Conservation (phyloP, 2,797 vertebrate species). For the Rachycentron canadum region DNA sequence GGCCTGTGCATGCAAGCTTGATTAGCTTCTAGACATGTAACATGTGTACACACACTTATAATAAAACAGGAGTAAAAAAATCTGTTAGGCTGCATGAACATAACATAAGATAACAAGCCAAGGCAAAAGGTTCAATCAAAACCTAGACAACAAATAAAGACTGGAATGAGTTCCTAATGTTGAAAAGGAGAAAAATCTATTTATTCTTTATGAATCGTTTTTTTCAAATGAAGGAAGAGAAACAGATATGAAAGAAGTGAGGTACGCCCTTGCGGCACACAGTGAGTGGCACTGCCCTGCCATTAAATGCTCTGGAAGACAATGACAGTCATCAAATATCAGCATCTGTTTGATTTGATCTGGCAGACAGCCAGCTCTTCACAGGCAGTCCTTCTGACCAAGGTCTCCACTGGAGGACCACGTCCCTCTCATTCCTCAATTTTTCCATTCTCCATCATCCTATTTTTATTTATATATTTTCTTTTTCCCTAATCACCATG, state of each 20-base stretch:
- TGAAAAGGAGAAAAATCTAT: slow-evolving; percentile 49
- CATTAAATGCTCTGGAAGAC: slow-evolving; percentile 81
- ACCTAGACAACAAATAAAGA: slow-evolving; percentile 12
- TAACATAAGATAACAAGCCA: slow-evolving; percentile 38
- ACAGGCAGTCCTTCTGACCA: slow-evolving; percentile 69
- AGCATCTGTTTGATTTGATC: slow-evolving; percentile 71
- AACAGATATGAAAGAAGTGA: slow-evolving; percentile 51
- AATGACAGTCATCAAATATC: slow-evolving; percentile 80
- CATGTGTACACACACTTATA: neutral
- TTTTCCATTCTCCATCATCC: slow-evolving; percentile 32
- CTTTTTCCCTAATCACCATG: slow-evolving; percentile 47
- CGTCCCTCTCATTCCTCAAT: slow-evolving; percentile 54
- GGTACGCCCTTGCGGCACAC: slow-evolving; percentile 42
- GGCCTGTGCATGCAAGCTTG: neutral
- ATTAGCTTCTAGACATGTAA: slow-evolving; percentile 24
- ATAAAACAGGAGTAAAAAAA: slow-evolving; percentile 15
- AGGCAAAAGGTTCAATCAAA: slow-evolving; percentile 48
- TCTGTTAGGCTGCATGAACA: slow-evolving; percentile 7
- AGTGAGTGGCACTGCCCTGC: slow-evolving; percentile 60
- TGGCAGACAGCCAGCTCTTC: slow-evolving; percentile 62
- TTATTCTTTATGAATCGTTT: slow-evolving; percentile 36
- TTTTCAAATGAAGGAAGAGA: slow-evolving; percentile 22
- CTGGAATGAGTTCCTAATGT: slow-evolving; percentile 17
- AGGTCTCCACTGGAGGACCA: slow-evolving; percentile 73
- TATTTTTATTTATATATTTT: slow-evolving; percentile 58